A percentile compares a stretch with the other conserved stretches of the same genome.
phyloP scores from a whole-genome alignment of 2,888 invertebrate genomes.

The Macaria notata region DNA sequence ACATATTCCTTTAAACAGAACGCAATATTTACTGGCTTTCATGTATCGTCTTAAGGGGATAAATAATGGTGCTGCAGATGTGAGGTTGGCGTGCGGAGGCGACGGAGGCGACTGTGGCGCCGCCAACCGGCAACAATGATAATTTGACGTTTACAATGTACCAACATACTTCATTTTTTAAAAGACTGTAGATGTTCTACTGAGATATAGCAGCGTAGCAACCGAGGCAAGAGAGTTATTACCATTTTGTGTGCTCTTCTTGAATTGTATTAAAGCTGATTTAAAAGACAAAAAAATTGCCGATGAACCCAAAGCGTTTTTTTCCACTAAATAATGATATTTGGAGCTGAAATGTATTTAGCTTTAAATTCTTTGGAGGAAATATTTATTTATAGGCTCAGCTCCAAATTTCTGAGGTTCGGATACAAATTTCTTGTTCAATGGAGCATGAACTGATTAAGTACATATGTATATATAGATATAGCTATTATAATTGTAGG shows the following conservation, averaged over 20 bases:
- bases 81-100: constrained; percentile 55
- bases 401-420: background rate
- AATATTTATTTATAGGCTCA: constrained; percentile 1
- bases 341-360: too few relatives aligned
- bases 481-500: too few relatives aligned
- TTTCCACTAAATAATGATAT: too few relatives aligned
- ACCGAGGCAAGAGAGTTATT: too few relatives aligned
- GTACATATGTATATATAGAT: background rate
- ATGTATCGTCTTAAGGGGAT: constrained; percentile 65
- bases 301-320: too few relatives aligned
- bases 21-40: constrained; percentile 62
- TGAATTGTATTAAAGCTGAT: too few relatives aligned
- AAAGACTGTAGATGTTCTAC: too few relatives aligned
- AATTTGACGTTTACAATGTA: constrained; percentile 47
- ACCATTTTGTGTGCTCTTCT: too few relatives aligned
- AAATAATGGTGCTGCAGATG: constrained; percentile 65
- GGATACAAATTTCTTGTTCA: background rate
- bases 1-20: constrained; percentile 70
- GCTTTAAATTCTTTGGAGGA: background rate
- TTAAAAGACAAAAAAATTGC: too few relatives aligned
- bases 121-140: constrained; percentile 48
- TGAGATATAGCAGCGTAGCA: too few relatives aligned
- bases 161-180: too few relatives aligned
- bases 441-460: background rate
- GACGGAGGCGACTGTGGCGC: constrained; percentile 40